A percentile compares a stretch with the other conserved stretches of the same genome.
Evolutionary conservation across 2,113 vertebrate genomes (phyloP).

Genomic region (Hydrolagus affinis): DNA sequence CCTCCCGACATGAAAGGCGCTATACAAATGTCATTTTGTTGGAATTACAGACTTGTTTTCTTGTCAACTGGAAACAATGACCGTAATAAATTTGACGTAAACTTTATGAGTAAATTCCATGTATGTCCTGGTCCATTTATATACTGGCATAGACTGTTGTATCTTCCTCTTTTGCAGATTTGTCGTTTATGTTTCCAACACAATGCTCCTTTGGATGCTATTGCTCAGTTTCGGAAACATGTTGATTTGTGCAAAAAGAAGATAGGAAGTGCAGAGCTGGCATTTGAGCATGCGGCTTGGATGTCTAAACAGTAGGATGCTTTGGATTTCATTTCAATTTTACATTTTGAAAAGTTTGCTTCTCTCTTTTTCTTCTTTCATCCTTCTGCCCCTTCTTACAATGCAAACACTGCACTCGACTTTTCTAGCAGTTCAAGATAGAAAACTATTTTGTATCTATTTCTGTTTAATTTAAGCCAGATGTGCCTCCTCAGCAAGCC

Average conservation of each 20-base stretch:
- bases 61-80: not conserved
- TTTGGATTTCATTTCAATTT: not conserved
- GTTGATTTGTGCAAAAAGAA: slow-evolving; percentile 96
- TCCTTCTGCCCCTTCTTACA: no score
- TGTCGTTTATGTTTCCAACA: slow-evolving; percentile 96
- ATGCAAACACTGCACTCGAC: no score
- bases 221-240: slow-evolving; percentile 94
- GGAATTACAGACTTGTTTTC: no score
- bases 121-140: not conserved
- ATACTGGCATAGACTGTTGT: not conserved
- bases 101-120: not conserved
- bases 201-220: slow-evolving; percentile 90
- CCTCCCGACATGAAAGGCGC: no score
- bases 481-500: no score
- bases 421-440: no score
- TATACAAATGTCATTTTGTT: no score
- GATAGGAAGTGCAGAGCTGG: slow-evolving; percentile 86
- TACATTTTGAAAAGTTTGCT: no score
- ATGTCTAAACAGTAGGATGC: slow-evolving; percentile 95
- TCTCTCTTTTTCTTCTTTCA: no score
- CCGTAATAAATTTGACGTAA: not conserved
- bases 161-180: slow-evolving; percentile 59
- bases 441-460: no score
- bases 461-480: no score
- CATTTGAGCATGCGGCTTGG: slow-evolving; percentile 93